These are phyloP conservation scores for Gulo gulo DNA, from an alignment of 2,113 vertebrate genomes.

Conservation along the genomic window DNA sequence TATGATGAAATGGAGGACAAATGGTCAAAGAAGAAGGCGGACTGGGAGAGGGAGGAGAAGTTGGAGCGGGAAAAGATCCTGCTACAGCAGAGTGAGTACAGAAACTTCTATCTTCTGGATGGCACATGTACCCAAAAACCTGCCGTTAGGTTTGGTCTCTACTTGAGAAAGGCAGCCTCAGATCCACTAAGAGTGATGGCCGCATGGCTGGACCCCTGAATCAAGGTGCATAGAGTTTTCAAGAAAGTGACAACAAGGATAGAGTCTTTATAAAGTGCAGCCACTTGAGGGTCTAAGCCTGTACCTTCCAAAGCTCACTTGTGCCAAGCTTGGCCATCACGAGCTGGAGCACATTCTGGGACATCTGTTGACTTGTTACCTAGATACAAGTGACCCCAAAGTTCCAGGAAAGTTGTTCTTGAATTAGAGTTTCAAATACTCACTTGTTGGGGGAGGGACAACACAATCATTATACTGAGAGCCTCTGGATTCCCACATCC, in stretches of 20 bases:
- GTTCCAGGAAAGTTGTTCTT: background rate
- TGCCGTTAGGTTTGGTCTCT: background rate
- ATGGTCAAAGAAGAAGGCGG: conserved; percentile 74
- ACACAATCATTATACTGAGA: background rate
- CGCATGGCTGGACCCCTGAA: background rate
- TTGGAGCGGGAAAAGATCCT: conserved; percentile 74
- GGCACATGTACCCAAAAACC: background rate
- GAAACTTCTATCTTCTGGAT: background rate
- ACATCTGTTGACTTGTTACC: background rate
- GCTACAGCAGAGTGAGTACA: conserved; percentile 78
- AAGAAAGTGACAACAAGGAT: background rate
- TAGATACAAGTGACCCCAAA: background rate
- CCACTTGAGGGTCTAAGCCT: background rate
- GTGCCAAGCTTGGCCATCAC: background rate
- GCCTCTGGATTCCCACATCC: background rate
- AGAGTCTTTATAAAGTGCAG: background rate
- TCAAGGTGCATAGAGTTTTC: background rate
- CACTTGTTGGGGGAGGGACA: background rate
- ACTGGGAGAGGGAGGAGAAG: conserved; percentile 78
- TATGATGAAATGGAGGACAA: conserved; percentile 81
- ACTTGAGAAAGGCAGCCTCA: background rate
- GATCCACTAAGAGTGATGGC: background rate
- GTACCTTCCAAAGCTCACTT: background rate
- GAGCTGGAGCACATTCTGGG: background rate
- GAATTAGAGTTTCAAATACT: conserved; percentile 40